Evolutionary conservation across 2,113 vertebrate genomes (phyloP).

Genomic region (Salvelinus namaycush): DNA sequence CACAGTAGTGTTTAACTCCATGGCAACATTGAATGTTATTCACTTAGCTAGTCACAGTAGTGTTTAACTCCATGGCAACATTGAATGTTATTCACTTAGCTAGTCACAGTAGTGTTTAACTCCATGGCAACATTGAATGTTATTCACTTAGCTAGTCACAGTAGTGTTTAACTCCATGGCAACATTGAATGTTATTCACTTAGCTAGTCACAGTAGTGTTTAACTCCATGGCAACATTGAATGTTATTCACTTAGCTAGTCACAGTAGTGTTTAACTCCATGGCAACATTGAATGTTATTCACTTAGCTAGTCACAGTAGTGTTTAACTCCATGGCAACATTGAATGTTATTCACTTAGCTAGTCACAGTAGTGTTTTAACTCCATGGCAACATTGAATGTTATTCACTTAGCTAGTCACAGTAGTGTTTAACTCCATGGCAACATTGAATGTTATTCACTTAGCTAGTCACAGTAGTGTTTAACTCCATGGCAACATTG

Average conservation of each 20-base stretch:
- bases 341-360: background rate
- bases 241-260: background rate
- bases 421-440: background rate
- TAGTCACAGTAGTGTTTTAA: background rate
- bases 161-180: background rate
- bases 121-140: slow-evolving; percentile 8
- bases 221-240: slow-evolving; percentile 12
- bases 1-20: background rate
- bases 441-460: slow-evolving; percentile 1
- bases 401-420: background rate
- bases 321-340: slow-evolving; percentile 2
- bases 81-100: background rate
- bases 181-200: slow-evolving; percentile 3
- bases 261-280: background rate
- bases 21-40: slow-evolving; percentile 1
- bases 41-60: background rate
- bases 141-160: background rate
- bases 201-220: background rate
- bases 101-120: background rate
- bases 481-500: slow-evolving; percentile 12
- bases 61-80: slow-evolving; percentile 2
- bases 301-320: background rate
- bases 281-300: slow-evolving; percentile 1
- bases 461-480: background rate
- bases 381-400: slow-evolving; percentile 8